Percentiles rank a stretch among this genome's conserved stretches.
Conservation (phyloP, 2,113 vertebrate species). For the Phylloscopus trochiloides region DNA sequence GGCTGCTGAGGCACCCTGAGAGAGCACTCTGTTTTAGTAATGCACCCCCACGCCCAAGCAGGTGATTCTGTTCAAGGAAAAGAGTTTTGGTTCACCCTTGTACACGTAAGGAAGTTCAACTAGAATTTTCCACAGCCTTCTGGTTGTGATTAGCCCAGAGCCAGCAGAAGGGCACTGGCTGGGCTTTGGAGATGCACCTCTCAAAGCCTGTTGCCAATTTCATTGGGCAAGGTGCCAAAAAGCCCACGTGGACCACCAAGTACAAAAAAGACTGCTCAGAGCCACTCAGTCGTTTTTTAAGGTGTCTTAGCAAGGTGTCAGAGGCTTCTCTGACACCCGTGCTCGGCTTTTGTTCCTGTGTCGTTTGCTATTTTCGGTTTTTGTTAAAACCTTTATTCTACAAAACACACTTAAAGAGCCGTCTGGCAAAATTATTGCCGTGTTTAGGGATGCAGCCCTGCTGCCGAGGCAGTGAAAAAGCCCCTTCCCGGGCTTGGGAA, state of each 20-base stretch:
- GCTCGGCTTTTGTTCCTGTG: not conserved
- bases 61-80: not conserved
- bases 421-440: not conserved
- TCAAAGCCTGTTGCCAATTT: not conserved
- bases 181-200: not conserved
- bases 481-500: fast-evolving
- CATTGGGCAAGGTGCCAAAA: not conserved
- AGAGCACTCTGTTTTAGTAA: not conserved
- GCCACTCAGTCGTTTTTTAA: not conserved
- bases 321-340: not conserved
- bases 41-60: not conserved
- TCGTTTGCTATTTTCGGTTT: not conserved
- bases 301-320: not conserved
- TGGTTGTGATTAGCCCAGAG: not conserved
- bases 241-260: not conserved
- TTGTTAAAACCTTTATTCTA: not conserved
- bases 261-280: not conserved
- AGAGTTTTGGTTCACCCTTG: not conserved
- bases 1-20: fast-evolving
- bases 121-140: not conserved
- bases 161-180: not conserved
- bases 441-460: fast-evolving
- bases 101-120: not conserved
- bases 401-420: not conserved
- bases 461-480: not conserved